These are phyloP conservation scores for Drosophila crucigera DNA, from an alignment of 2,888 invertebrate genomes.

Conservation along the genomic window DNA sequence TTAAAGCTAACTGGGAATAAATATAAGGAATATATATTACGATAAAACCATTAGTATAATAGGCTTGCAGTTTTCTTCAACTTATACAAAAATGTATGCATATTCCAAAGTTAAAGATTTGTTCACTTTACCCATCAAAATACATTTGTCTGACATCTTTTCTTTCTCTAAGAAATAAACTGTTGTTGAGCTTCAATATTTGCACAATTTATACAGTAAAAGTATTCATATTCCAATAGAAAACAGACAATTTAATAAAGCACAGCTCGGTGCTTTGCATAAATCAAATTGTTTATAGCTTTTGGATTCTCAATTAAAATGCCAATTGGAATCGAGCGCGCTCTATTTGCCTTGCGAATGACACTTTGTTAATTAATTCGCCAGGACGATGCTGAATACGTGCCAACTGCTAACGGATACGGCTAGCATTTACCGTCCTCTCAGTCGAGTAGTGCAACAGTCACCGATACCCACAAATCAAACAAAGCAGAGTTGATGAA, in stretches of 20 bases:
- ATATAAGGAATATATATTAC: too few species aligned
- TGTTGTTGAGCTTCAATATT: not conserved
- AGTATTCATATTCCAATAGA: not conserved
- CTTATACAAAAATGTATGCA: not conserved
- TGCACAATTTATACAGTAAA: not conserved
- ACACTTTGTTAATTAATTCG: constrained; percentile 63
- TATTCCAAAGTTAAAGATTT: too few species aligned
- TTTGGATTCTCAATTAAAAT: constrained; percentile 53
- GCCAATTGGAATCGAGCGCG: constrained; percentile 20
- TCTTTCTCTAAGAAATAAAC: not conserved
- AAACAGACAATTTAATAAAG: not conserved
- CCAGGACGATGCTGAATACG: not conserved
- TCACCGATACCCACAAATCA: constrained; percentile 39
- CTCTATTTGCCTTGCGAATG: constrained; percentile 57
- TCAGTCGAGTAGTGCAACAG: not conserved
- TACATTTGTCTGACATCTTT: not conserved
- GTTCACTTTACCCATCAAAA: not conserved
- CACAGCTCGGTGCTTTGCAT: not conserved
- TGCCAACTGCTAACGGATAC: constrained; percentile 9
- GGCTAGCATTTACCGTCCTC: not conserved
- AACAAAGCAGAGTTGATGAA: constrained; percentile 72
- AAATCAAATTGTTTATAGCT: constrained; percentile 16
- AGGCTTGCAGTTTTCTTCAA: constrained; percentile 3
- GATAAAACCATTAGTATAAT: too few species aligned
- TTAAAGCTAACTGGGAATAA: too few species aligned